Conservation (phyloP, 2,888 invertebrate species). For the Yponomeuta cagnagella region DNA sequence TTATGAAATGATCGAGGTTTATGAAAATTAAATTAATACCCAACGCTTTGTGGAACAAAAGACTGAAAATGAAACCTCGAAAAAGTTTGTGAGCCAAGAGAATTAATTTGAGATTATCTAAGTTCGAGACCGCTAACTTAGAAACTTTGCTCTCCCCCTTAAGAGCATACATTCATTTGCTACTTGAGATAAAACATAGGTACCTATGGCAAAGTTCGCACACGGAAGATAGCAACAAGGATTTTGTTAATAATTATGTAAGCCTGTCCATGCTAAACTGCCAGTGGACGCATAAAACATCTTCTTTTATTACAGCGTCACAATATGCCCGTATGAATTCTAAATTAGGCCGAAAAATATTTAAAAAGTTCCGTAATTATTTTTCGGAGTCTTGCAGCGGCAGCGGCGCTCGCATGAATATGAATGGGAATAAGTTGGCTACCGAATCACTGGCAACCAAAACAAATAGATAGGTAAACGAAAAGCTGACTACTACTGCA, state of each 20-base stretch:
- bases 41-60: not conserved
- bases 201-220: not conserved
- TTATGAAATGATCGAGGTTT: not conserved
- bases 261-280: too few relatives aligned
- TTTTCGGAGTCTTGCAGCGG: not conserved
- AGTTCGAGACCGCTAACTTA: conserved; percentile 10
- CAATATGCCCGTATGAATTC: not conserved
- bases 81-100: not conserved
- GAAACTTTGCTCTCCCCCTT: conserved; percentile 5
- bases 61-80: conserved; percentile 3
- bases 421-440: conserved; percentile 40
- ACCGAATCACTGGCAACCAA: conserved; percentile 59
- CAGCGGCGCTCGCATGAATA: conserved; percentile 38
- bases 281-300: too few relatives aligned
- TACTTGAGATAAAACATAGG: not conserved
- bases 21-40: not conserved
- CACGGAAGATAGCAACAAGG: not conserved
- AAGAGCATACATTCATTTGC: conserved; percentile 10
- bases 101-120: conserved; percentile 13
- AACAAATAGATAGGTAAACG: conserved; percentile 60
- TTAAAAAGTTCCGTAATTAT: not conserved
- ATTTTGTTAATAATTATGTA: too few relatives aligned
- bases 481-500: conserved; percentile 55
- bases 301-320: not conserved
- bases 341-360: not conserved